phyloP scores from a whole-genome alignment of 2,113 vertebrate genomes.

The Potamarius usumacintae region DNA sequence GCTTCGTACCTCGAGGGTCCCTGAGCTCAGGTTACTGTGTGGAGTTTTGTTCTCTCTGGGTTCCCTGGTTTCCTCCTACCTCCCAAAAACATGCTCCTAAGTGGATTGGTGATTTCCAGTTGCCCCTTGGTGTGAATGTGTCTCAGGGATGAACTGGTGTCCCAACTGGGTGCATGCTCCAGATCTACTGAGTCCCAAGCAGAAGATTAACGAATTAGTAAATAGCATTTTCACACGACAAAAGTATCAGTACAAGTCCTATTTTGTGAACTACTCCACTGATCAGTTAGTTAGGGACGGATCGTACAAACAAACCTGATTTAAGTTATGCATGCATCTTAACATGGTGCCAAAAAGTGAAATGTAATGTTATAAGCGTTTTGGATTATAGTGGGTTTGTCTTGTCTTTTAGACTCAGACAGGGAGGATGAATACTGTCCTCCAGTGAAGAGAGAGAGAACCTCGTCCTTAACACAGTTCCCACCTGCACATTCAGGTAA shows the following conservation, averaged over 20 bases:
- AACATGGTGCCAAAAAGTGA: background rate
- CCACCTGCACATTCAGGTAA: constrained; percentile 93
- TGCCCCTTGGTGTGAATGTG: background rate
- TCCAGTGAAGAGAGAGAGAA: constrained; percentile 92
- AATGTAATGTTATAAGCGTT: background rate
- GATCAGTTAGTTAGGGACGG: background rate
- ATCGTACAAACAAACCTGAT: background rate
- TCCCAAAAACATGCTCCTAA: background rate
- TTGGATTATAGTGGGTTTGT: background rate
- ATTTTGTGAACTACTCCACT: background rate
- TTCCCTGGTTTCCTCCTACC: background rate
- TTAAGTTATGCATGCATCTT: background rate
- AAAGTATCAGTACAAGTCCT: background rate
- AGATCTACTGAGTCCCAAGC: background rate
- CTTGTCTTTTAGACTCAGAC: constrained; percentile 83
- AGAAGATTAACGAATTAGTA: background rate
- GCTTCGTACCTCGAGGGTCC: background rate
- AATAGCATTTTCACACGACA: background rate
- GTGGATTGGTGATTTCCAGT: background rate
- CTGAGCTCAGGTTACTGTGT: background rate
- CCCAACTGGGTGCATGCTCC: too few relatives aligned
- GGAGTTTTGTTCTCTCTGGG: background rate
- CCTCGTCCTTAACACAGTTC: constrained; percentile 89
- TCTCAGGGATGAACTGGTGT: background rate
- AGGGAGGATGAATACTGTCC: constrained; percentile 92